Evolutionary conservation across 2,797 vertebrate species (phyloP).

Genomic region (Crenuchus spilurus): DNA sequence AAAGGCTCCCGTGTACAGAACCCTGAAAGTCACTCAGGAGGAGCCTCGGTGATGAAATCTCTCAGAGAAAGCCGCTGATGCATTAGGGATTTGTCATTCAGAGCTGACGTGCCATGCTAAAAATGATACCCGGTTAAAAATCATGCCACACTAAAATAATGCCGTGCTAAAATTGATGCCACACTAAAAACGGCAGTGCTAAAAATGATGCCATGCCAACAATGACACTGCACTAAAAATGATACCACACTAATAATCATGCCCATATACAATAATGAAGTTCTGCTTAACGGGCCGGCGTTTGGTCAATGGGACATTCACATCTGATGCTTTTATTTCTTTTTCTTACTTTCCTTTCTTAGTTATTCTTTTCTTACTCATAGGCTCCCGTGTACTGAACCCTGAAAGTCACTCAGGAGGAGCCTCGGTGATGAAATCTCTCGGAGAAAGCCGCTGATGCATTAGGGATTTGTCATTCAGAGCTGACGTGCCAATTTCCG

Average conservation of each 20-base stretch:
- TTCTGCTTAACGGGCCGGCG: constrained; percentile 65
- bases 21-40: constrained; percentile 59
- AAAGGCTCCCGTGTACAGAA: constrained; percentile 64
- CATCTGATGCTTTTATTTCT: constrained; percentile 58
- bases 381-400: constrained; percentile 65
- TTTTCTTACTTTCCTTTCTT: constrained; percentile 57
- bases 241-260: not conserved
- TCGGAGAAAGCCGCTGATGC: constrained; percentile 20
- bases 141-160: no score
- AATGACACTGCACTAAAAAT: not conserved
- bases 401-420: constrained; percentile 58
- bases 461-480: constrained; percentile 51
- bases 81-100: constrained; percentile 51
- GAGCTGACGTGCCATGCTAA: constrained; percentile 41
- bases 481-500: constrained; percentile 50
- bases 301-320: constrained; percentile 73
- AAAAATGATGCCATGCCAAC: not conserved
- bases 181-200: no score
- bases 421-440: constrained; percentile 58
- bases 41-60: constrained; percentile 56
- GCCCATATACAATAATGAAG: constrained; percentile 71
- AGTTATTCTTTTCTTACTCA: constrained; percentile 57
- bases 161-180: no score
- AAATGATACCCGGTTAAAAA: no score
- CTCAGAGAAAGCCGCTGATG: constrained; percentile 30